Base-by-base conservation (phyloP, 1,140 invertebrate genomes). In the Lordiphosa mommai region DNA sequence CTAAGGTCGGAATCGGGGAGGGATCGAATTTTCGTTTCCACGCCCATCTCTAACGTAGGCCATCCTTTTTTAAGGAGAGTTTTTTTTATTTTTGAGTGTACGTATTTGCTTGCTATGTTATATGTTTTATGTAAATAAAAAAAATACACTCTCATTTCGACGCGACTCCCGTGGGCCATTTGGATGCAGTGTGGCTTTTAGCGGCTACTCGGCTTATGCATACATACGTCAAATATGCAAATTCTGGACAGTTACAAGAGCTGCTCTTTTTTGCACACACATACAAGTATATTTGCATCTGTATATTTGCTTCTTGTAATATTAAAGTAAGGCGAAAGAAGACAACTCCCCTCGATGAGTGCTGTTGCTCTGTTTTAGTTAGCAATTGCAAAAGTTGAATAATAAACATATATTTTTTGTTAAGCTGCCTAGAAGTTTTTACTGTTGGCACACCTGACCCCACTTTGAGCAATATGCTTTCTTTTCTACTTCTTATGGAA, bases 161-260 rank as follows among this genome's bases (percentile, higher is more conserved):
- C 69, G 59, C 55, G 55, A 43, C 56, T 69, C 74, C 77, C 67
- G 16, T 44, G 51, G 61, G 72, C 40, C 67, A 63, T 59, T 66
- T 64, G 58, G 52, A 77, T 82, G 67, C 72, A 61, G 79, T 73
- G 63, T 70, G 66, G 74, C 66, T 80, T 82, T 82, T 82, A 79
- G 74, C 69, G 64, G 56, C 50, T 72, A 41, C 37, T 33, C 56
- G 32, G 40, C 40, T 80, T 66, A 57, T 82, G 58, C 51, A 70
- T 70, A 60, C 40, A 65, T 82, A 48, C 6, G 23, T 27, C 23
- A 61, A 63, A 63, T 84, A 84, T 84, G 61, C 60, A 84, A 84
- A 84, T 84, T 38, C 36, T 27, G 33, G 13, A 43, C 36, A 47
- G 32, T 10, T 36, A 53, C 47, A 33, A 46, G 5, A 6, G 23